Evolutionary conservation across 2,797 vertebrate genomes (phyloP).

Genomic region (Podarcis lilfordi): DNA sequence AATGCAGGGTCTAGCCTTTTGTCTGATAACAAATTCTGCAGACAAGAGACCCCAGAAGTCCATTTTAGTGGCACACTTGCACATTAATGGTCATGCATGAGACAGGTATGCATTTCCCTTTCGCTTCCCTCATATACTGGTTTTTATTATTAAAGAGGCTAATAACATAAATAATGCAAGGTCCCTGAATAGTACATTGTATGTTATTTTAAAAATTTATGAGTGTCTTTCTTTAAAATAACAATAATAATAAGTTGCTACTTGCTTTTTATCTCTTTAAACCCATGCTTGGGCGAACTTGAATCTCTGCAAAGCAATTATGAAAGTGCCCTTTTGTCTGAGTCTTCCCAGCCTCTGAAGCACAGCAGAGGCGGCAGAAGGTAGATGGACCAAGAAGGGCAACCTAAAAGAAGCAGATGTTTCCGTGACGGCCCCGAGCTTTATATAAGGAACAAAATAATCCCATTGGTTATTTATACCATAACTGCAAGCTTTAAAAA

Average conservation of each 20-base stretch:
- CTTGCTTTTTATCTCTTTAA: slow-evolving; percentile 57
- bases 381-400: background rate
- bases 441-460: background rate
- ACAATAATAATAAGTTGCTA: slow-evolving; percentile 58
- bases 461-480: background rate
- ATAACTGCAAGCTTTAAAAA: background rate
- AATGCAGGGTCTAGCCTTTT: background rate
- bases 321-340: background rate
- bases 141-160: slow-evolving; percentile 68
- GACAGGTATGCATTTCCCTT: slow-evolving; percentile 42
- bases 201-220: slow-evolving; percentile 78
- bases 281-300: slow-evolving; percentile 34
- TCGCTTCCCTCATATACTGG: slow-evolving; percentile 27
- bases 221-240: slow-evolving; percentile 46
- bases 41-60: slow-evolving; percentile 27
- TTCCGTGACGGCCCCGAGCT: background rate
- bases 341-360: slow-evolving; percentile 10
- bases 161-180: slow-evolving; percentile 78
- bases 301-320: slow-evolving; percentile 1
- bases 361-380: background rate
- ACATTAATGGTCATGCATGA: slow-evolving; percentile 39
- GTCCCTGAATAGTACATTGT: slow-evolving; percentile 58
- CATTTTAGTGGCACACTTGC: slow-evolving; percentile 30
- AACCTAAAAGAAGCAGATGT: background rate
- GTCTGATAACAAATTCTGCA: slow-evolving; percentile 37